Base-by-base conservation (phyloP, 1,140 invertebrate genomes). In the Leptestheria dahalacensis region DNA sequence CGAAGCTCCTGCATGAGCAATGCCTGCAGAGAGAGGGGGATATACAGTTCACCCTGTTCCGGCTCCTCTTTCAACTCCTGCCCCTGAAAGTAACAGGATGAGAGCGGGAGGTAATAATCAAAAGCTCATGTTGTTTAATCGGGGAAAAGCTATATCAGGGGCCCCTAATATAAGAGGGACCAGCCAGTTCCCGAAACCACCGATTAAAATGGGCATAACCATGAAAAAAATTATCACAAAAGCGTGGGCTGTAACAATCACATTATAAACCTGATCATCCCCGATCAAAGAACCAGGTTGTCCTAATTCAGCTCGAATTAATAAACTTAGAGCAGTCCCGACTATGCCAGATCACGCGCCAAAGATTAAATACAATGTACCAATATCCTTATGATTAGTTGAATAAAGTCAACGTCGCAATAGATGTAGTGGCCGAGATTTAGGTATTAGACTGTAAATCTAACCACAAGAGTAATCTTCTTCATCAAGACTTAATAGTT, bases 181-280 rank as follows among this genome's bases (percentile, higher is more conserved):
- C 70, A 87, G 70, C 77, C 81, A 86, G 72, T 87, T 86, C 64
- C 82, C 82, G 76, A 86, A 85, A 65, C 83, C 82, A 49, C 83
- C 84, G 76, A 87, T 82, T 78, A 85, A 77, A 70, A 82, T 75
- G 53, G 82, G 83, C 75, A 86, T 85, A 61, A 86, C 79, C 74
- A 84, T 82, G 75, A 85, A 84, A 72, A 86, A 86, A 80, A 85
- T 83, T 78, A 85, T 86, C 65, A 85, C 68, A 73, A 86, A 82
- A 61, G 80, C 83, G 75, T 87, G 82, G 4, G 75, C 73, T 10
- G 83, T 86, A 20, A 86, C 77, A 70, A 85, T 74, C 59, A 76
- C 73, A 73, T 85, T 85, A 77, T 83, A 85, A 70, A 82, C 76
- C 75, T 83, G 77, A 67, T 81, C 78, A 75, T 83, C 75, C 46